Evolutionary conservation across 2,888 invertebrate species (phyloP), one percentile per base, ranked within the genome.

Genomic region (Sphecodes monilicornis): DNA sequence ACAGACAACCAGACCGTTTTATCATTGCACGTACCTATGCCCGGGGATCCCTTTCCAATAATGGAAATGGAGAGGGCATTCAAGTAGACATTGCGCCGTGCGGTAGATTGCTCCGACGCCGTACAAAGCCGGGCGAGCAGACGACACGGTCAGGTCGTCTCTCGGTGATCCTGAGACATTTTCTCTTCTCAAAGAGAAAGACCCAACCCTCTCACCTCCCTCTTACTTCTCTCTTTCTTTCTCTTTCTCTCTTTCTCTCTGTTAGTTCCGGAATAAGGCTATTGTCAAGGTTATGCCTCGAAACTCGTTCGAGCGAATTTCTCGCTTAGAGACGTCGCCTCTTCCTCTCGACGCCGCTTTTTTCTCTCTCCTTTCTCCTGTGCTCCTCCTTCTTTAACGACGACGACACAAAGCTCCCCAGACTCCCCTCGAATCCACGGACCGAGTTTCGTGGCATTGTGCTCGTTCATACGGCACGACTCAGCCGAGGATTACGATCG

Each of bases 31-130:
- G 78, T 80, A 60, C 29, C 60, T 60, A 84, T 36, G 74, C 57
- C 57, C 54, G 32, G 60, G 32, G 29, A 87, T 80, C 81, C 84
- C 81, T 89, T 80, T 76, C 89, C 85, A 86, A 89, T 88, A 89
- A 89, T 87, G 85, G 86, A 89, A 90, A 86, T 85, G 85, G 90
- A 90, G 85, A 88, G 83, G 78, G 85, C 87, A 87, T 88, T 89
- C 82, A 75, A 87, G 84, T 78, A 80, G 86, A 86, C 86, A 90
- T 88, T 89, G 87, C 85, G 73, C 76, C 64, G 79, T 74, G 80
- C 78, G 88, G 85, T 84, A 86, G 87, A 89, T 90, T 89, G 86
- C 86, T 85, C 84, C 75, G 80, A 87, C 85, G 83, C 74, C 75
- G 86, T 82, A 85, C 80, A 87, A 87, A 90, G 87, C 86, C 80